Evolutionary conservation across 2,797 vertebrate species (phyloP).

Genomic region (Lepidocolaptes lacrymiger): DNA sequence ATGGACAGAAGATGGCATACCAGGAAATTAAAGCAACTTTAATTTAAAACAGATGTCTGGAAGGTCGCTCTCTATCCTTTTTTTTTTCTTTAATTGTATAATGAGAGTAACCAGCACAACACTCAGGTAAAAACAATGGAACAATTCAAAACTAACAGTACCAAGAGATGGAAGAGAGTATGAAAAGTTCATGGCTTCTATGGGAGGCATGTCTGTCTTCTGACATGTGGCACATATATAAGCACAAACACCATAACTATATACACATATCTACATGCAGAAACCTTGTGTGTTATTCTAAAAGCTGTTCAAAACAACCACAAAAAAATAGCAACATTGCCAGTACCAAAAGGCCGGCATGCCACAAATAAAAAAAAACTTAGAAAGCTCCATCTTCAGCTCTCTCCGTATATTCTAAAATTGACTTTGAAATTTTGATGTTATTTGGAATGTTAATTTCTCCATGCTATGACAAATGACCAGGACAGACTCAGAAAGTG

Average conservation of each 20-base stretch:
- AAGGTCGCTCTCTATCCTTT: background rate
- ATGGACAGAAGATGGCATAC: conserved; percentile 66
- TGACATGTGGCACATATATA: accelerated
- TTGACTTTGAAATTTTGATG: background rate
- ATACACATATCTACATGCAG: background rate
- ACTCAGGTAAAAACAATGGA: background rate
- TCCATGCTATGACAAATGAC: background rate
- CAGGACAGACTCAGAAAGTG: background rate
- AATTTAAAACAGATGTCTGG: conserved; percentile 65
- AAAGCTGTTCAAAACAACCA: background rate
- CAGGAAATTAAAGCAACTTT: conserved; percentile 61
- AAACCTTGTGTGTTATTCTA: background rate
- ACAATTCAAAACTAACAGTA: background rate
- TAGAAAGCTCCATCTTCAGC: background rate
- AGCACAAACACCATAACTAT: background rate
- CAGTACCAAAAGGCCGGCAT: background rate
- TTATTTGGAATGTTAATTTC: background rate
- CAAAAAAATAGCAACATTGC: background rate
- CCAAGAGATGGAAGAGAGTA: background rate
- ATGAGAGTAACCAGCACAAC: background rate
- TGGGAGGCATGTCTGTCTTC: background rate
- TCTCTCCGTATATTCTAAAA: background rate
- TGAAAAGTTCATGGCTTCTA: background rate
- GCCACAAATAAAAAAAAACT: background rate
- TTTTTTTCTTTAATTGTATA: background rate